These are phyloP conservation scores for Eulemur mongoz DNA, from an alignment of 2,797 vertebrate species.

Conservation along the genomic window DNA sequence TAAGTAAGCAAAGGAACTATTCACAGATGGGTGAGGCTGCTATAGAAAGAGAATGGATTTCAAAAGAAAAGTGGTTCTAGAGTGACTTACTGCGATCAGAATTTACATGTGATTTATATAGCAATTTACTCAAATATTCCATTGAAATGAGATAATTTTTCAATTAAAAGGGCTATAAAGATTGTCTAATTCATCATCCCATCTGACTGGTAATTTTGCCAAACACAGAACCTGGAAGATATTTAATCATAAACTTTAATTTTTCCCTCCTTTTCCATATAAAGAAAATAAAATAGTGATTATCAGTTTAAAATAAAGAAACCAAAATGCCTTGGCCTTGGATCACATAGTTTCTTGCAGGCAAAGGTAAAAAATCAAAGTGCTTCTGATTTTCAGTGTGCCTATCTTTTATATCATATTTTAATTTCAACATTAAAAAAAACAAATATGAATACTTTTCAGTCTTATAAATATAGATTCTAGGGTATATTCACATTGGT, in stretches of 20 bases:
- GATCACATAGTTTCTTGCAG: not conserved
- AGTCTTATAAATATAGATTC: not conserved
- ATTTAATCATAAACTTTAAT: not conserved
- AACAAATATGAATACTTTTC: not conserved
- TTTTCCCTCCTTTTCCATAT: constrained; percentile 6
- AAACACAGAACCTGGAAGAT: not conserved
- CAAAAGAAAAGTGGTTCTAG: not conserved
- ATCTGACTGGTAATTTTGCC: not conserved
- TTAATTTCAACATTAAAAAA: not conserved
- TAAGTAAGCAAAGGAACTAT: not conserved
- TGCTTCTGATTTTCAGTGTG: not conserved
- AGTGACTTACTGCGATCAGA: not conserved
- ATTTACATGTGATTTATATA: constrained; percentile 7
- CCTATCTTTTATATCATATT: not conserved
- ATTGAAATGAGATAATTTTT: constrained; percentile 26
- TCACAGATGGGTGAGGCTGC: not conserved
- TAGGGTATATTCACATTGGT: not conserved
- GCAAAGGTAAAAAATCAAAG: not conserved
- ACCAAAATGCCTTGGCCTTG: not conserved
- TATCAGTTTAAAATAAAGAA: not conserved
- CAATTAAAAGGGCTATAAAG: not conserved
- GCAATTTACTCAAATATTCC: constrained; percentile 15
- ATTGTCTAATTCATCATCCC: constrained; percentile 21
- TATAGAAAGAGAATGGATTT: not conserved
- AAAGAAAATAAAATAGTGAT: not conserved